A percentile compares a stretch with the other conserved stretches of the same genome.
These are phyloP conservation scores for Etheostoma cragini DNA, from an alignment of 2,113 vertebrate species.

Conservation along the genomic window DNA sequence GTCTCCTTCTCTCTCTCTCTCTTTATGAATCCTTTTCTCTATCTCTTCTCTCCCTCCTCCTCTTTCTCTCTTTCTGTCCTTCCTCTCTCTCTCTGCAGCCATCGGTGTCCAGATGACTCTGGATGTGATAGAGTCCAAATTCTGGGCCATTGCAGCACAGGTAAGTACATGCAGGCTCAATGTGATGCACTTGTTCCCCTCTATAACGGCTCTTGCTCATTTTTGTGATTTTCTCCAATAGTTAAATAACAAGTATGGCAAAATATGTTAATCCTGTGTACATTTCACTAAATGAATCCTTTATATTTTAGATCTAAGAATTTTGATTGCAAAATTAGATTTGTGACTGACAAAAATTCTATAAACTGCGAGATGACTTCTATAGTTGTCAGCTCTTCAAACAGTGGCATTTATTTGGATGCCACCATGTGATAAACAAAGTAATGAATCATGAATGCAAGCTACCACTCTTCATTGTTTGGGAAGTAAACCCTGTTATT, in stretches of 20 bases:
- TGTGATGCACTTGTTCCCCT: not conserved
- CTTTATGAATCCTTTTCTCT: too few relatives aligned
- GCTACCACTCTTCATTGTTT: not conserved
- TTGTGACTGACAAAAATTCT: not conserved
- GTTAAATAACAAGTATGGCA: not conserved
- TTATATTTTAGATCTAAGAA: not conserved
- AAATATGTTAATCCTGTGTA: not conserved
- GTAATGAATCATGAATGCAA: conserved; percentile 3
- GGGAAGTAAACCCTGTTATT: conserved; percentile 1
- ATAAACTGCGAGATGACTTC: not conserved
- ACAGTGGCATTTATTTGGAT: not conserved
- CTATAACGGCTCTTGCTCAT: too few relatives aligned
- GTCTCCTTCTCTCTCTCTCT: conserved; percentile 31
- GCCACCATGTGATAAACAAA: not conserved
- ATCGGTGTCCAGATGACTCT: conserved; percentile 77
- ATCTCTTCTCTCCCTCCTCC: not conserved
- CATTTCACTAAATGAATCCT: not conserved
- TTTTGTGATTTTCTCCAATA: not conserved
- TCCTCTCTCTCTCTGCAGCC: conserved; percentile 60
- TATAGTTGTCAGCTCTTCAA: not conserved
- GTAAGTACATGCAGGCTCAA: conserved; percentile 34
- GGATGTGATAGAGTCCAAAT: conserved; percentile 65
- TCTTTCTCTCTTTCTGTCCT: conserved; percentile 1
- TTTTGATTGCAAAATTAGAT: not conserved
- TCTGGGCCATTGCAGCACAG: conserved; percentile 68